Base-by-base conservation (phyloP, 1,140 invertebrate species). In the Cataglyphis hispanica region DNA sequence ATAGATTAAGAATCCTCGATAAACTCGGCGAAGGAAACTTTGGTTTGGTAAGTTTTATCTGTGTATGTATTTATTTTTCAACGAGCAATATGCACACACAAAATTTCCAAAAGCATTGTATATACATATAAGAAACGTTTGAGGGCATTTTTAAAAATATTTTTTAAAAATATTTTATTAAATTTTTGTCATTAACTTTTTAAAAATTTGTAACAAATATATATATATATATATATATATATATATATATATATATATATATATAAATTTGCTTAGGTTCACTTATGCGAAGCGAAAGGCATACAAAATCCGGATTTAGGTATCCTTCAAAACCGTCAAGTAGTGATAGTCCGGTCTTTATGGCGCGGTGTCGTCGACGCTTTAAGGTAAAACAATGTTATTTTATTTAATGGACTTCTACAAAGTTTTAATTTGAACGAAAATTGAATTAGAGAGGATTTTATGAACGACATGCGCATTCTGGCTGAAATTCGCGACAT, bases 21-120 rank as follows among this genome's bases (percentile, higher is more conserved):
- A 98, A 98, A 93, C 96, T 98, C 61, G 98, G 98, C 74, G 98
- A 98, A 95, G 98, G 98, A 84, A 97, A 97, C 87, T 98, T 98
- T 93, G 98, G 98, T 92, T 97, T 97, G 96, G 98, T 98, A 94
- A 96, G 95, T 72, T 16, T 31, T 5, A 8, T 80, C 22, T 19
- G 13, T 40, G n/a, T 63, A 10, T 22, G 6, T 34, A n/a, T 31
- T 16, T 11, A 40, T 40, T 37, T 27, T 60, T 43, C 40, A 43
- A 8, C 1, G 40, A 43, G 10, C 10, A 43, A 43, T 10, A 11
- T 31, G 4, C 31, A 31, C 2, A 31, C 31, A 31, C 31, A 31
- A 31, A 11, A 43, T 43, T 43, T 46, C 58, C 3, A 13, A 27
- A 61, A 1, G 1, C 7, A n/a, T 53, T 43, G n/a, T 5, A 58